These are phyloP conservation scores for Argyresthia albistria DNA, from an alignment of 2,888 invertebrate genomes.

Conservation along the genomic window DNA sequence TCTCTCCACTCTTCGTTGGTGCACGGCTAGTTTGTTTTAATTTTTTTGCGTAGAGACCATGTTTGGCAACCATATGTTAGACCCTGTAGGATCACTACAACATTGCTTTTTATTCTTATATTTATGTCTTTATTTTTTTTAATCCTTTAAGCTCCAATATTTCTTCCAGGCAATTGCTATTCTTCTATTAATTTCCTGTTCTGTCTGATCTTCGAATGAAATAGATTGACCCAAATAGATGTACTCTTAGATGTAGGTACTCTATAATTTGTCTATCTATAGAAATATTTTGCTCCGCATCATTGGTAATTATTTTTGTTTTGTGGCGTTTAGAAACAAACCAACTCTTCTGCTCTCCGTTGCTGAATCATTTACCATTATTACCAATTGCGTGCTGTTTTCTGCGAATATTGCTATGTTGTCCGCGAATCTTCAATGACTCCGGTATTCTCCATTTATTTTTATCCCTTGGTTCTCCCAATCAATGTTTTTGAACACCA, in stretches of 20 bases:
- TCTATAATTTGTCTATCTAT: neutral
- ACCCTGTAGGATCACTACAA: constrained; percentile 6
- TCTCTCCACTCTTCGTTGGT: constrained; percentile 5
- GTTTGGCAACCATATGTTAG: constrained; percentile 5
- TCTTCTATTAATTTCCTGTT: constrained; percentile 10
- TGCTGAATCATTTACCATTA: neutral
- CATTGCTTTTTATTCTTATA: constrained; percentile 6
- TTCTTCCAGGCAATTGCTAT: constrained; percentile 8
- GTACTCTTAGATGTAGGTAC: neutral
- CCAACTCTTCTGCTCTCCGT: neutral
- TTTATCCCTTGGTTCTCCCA: neutral
- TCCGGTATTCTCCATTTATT: constrained; percentile 2
- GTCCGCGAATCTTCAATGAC: neutral
- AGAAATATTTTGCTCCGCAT: neutral
- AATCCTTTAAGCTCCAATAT: constrained; percentile 6
- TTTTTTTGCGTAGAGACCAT: constrained; percentile 2
- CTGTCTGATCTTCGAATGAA: constrained; percentile 6
- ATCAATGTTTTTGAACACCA: neutral
- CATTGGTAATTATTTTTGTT: neutral
- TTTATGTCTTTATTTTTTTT: constrained; percentile 5
- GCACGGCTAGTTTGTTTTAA: constrained; percentile 1
- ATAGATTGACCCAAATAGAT: constrained; percentile 7
- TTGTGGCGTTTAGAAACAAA: neutral
- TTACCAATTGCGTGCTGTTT: neutral
- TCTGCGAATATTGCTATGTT: neutral